These are phyloP conservation scores for Bungarus multicinctus DNA, from an alignment of 2,113 vertebrate species.

Conservation along the genomic window DNA sequence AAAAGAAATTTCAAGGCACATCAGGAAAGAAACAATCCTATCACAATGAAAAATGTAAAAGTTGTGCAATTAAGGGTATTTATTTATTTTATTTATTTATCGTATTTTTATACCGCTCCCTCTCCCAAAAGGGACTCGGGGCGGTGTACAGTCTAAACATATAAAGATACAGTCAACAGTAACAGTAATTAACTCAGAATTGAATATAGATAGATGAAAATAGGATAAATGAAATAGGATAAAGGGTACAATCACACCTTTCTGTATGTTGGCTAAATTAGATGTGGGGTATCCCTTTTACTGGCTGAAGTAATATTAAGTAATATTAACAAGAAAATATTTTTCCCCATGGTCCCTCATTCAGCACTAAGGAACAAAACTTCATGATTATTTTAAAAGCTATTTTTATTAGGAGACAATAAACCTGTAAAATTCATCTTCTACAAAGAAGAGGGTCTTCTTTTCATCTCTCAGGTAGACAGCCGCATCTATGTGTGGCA, in stretches of 20 bases:
- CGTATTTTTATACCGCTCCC: too few relatives aligned
- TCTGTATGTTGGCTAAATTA: background rate
- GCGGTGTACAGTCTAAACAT: too few relatives aligned
- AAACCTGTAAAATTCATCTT: conserved; percentile 59
- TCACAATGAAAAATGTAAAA: background rate
- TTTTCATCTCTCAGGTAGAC: conserved; percentile 55
- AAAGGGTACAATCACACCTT: background rate
- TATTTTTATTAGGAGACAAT: background rate
- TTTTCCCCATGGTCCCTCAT: background rate
- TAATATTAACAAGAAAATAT: background rate
- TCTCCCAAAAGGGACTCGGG: too few relatives aligned
- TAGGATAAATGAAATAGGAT: too few relatives aligned
- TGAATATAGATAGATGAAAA: too few relatives aligned
- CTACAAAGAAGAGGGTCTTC: conserved; percentile 64
- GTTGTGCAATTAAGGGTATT: background rate
- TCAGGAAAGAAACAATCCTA: background rate
- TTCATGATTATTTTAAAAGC: background rate
- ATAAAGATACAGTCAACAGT: too few relatives aligned
- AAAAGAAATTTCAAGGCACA: background rate
- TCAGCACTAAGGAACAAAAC: background rate
- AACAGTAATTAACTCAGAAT: too few relatives aligned
- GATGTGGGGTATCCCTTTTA: too few relatives aligned
- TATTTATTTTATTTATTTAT: too few relatives aligned
- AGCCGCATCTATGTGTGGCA: conserved; percentile 51
- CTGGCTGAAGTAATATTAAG: background rate